These are phyloP conservation scores for Lasioglossum zephyrum DNA, from an alignment of 2,888 invertebrate species.

Conservation along the genomic window DNA sequence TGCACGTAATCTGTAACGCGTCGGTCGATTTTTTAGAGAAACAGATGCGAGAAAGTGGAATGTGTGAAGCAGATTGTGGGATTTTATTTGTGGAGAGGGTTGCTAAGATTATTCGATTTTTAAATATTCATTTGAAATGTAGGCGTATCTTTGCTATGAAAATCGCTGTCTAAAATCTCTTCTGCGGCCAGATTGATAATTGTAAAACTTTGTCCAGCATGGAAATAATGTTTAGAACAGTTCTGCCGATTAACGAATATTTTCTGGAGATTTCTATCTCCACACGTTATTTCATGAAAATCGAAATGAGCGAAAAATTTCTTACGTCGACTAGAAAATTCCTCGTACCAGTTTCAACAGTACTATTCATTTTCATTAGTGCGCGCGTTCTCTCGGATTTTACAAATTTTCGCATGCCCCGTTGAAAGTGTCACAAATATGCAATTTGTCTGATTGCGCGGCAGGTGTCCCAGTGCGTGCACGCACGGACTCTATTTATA, in stretches of 20 bases:
- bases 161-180: neutral
- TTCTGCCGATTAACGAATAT: too few relatives aligned
- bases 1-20: neutral
- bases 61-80: neutral
- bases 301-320: neutral
- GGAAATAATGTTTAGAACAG: too few relatives aligned
- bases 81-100: neutral
- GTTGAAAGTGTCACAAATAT: neutral
- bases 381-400: neutral
- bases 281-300: too few relatives aligned
- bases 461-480: constrained; percentile 1
- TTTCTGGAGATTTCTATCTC: too few relatives aligned
- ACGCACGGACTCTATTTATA: constrained; percentile 1
- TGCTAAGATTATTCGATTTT: neutral
- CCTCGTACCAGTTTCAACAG: neutral
- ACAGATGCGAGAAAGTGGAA: constrained; percentile 8
- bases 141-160: neutral
- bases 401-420: neutral
- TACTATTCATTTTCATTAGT: neutral
- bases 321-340: neutral
- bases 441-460: neutral
- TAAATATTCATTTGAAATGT: neutral
- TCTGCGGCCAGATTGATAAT: neutral
- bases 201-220: neutral
- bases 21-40: neutral